Conservation (phyloP, 2,888 invertebrate species). For the Charanyca ferruginea region DNA sequence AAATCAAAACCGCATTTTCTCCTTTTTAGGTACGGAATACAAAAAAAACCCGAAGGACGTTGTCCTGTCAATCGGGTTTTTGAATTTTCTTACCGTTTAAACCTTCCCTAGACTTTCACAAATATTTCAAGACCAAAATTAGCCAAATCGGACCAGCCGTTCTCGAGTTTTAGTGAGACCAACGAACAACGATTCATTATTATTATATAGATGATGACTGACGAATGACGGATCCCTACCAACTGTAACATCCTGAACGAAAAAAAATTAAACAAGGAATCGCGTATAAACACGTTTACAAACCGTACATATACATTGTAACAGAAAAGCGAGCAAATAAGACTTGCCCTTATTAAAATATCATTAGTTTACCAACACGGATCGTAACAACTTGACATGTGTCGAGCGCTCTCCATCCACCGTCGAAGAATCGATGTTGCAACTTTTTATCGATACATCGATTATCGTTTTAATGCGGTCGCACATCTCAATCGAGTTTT, state of each 20-base stretch:
- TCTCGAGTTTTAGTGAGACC: too few species aligned
- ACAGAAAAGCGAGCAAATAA: conserved; percentile 20
- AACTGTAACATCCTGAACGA: background rate
- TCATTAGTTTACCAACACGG: conserved; percentile 60
- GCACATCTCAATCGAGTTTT: conserved; percentile 72
- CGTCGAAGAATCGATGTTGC: conserved; percentile 63
- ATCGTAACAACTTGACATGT: conserved; percentile 44
- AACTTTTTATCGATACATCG: conserved; percentile 68
- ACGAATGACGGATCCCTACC: background rate
- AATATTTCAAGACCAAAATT: too few species aligned
- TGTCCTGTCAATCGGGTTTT: too few species aligned
- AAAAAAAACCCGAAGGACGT: too few species aligned
- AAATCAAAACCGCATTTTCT: too few species aligned
- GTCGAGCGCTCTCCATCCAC: conserved; percentile 41
- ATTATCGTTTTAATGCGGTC: conserved; percentile 66
- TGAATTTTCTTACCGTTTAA: too few species aligned
- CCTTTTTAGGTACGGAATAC: too few species aligned
- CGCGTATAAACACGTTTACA: background rate
- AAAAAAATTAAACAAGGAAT: background rate
- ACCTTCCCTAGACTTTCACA: too few species aligned
- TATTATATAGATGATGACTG: too few species aligned
- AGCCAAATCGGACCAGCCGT: too few species aligned
- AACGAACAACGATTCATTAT: too few species aligned
- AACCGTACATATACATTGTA: conserved; percentile 12
- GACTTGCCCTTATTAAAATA: conserved; percentile 53